Evolutionary conservation across 2,797 vertebrate species (phyloP), one percentile per base, ranked within the genome.

Genomic region (Zenarchopterus dispar): DNA sequence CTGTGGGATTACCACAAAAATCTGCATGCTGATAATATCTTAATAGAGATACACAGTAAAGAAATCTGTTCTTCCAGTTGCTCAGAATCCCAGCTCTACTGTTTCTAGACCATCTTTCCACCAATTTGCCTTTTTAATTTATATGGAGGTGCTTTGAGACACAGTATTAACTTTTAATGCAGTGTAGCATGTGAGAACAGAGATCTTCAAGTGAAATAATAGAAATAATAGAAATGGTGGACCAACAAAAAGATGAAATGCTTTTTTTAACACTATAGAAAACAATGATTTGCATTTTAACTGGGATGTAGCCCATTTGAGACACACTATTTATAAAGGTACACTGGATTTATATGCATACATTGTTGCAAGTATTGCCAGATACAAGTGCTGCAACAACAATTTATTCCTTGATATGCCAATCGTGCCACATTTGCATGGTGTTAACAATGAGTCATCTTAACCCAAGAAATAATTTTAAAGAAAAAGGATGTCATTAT

Each of bases 121-220:
- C 31, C 50, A 60, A 65, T 48, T 36, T 68, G 69, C 39, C 44
- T 47, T 36, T 76, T 82, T 47, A 6, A 63, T 60, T 66, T 41
- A 26, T 58, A 46, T 52, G 9, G n/a, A 21, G 41, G 23, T 19
- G 26, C 47, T 67, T 45, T 56, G 75, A 73, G 66, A 78, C 13
- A 28, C 3, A 19, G 31, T 17, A 31, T 52, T 60, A 48, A 54
- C 53, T 49, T 75, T 75, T 17, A 63, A 47, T n/a, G 57, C 49
- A 17, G 46, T 47, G 15, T 28, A 59, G 7, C 13, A 1, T 26
- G 41, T 56, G 5, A 22, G 53, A 42, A 58, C 17, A 4, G 31
- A 42, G 44, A 70, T 39, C 56, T 64, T 70, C 1, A 50, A 69
- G 57, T 66, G 8, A 56, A 57, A 41, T 18, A 43, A 10, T 1